Percentiles rank a stretch among this genome's conserved stretches.
phyloP scores from a whole-genome alignment of 2,797 vertebrate genomes.

The Hozukius guyotensis region DNA sequence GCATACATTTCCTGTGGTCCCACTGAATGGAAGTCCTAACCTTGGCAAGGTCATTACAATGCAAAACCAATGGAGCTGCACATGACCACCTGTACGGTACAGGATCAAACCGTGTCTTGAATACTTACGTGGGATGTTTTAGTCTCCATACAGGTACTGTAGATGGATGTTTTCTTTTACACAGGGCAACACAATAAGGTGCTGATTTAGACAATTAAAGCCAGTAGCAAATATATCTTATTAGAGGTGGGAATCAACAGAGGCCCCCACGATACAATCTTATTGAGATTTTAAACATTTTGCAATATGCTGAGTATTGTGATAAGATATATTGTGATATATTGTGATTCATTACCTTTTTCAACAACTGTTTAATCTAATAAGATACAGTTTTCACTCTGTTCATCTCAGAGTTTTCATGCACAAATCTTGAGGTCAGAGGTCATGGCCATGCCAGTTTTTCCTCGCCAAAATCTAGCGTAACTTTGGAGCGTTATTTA shows the following conservation, averaged over 20 bases:
- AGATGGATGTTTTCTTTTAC: not conserved
- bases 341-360: too few relatives aligned
- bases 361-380: too few relatives aligned
- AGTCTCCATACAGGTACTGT: not conserved
- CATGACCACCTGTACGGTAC: conserved; percentile 29
- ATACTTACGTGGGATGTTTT: not conserved
- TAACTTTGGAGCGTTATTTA: too few relatives aligned
- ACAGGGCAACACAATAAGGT: not conserved
- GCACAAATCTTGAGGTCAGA: too few relatives aligned
- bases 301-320: too few relatives aligned
- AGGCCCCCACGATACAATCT: too few relatives aligned
- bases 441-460: too few relatives aligned
- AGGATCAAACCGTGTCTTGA: conserved; percentile 5
- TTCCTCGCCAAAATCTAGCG: too few relatives aligned
- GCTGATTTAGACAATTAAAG: not conserved
- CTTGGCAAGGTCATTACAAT: conserved; percentile 56
- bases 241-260: not conserved
- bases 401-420: too few relatives aligned
- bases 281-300: too few relatives aligned
- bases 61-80: conserved; percentile 15
- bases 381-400: too few relatives aligned
- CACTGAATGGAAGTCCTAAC: conserved; percentile 42
- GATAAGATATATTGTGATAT: too few relatives aligned
- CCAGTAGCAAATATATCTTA: not conserved
- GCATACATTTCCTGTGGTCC: conserved; percentile 28